These are phyloP conservation scores for Sorex araneus DNA, from an alignment of 2,113 vertebrate species.

Conservation along the genomic window DNA sequence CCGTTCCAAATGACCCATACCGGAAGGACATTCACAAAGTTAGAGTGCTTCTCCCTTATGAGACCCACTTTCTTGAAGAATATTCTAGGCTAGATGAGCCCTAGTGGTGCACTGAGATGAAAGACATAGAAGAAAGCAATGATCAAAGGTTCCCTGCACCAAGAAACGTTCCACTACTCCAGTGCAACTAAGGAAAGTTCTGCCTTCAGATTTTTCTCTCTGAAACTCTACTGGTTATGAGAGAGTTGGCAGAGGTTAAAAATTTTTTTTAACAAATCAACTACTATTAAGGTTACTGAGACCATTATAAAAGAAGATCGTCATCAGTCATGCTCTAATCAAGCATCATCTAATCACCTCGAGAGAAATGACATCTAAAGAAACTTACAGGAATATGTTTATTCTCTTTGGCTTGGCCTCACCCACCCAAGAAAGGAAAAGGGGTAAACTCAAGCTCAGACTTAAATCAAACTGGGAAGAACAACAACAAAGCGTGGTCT, in stretches of 20 bases:
- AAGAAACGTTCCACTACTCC: not conserved
- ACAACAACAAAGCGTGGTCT: not conserved
- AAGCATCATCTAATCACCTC: not conserved
- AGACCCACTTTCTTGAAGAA: not conserved
- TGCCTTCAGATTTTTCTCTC: not conserved
- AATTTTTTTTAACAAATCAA: no score
- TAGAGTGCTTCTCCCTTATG: not conserved
- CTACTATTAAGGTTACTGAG: no score
- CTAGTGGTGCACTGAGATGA: not conserved
- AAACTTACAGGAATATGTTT: no score
- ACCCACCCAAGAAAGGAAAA: slow-evolving; percentile 12
- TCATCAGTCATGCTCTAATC: not conserved
- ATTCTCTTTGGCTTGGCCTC: no score
- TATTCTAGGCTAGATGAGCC: not conserved
- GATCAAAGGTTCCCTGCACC: not conserved
- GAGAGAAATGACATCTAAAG: not conserved
- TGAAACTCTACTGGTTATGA: slow-evolving; percentile 1
- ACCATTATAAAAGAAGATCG: not conserved
- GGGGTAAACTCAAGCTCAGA: not conserved
- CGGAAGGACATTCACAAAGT: not conserved
- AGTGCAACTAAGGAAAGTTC: not conserved
- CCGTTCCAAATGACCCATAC: not conserved
- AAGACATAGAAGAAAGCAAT: not conserved
- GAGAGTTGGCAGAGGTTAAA: not conserved
- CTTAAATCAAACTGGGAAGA: not conserved